Percentiles rank a stretch among this genome's conserved stretches.
phyloP scores from a whole-genome alignment of 2,888 invertebrate species.

The Gnatocerus cornutus region DNA sequence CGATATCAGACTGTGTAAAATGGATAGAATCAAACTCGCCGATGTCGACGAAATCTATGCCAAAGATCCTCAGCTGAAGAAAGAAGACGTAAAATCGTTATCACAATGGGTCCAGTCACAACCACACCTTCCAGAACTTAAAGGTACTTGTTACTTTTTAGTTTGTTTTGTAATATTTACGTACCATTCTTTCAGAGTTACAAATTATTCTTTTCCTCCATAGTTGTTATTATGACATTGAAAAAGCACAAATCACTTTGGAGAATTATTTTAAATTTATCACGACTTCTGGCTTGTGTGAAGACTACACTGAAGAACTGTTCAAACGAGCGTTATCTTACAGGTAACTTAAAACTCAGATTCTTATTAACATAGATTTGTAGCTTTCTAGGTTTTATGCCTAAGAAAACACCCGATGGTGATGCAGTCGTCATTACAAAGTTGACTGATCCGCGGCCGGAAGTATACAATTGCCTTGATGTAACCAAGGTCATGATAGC shows the following conservation, averaged over 20 bases:
- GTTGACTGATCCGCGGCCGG: background rate
- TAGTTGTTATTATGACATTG: background rate
- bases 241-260: background rate
- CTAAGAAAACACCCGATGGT: background rate
- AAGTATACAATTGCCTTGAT: background rate
- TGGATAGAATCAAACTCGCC: no score
- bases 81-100: background rate
- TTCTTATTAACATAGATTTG: background rate
- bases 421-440: background rate
- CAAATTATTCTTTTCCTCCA: background rate
- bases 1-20: no score
- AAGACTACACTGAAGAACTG: background rate
- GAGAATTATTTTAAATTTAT: background rate
- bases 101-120: background rate
- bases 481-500: background rate
- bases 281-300: background rate
- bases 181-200: slow-evolving; percentile 1
- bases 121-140: background rate
- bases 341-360: no score
- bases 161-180: no score
- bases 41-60: background rate
- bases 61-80: background rate
- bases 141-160: background rate
- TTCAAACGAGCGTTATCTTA: no score
- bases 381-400: slow-evolving; percentile 5